Conservation (phyloP, 2,113 vertebrate species). For the Pseudopipra pipra region DNA sequence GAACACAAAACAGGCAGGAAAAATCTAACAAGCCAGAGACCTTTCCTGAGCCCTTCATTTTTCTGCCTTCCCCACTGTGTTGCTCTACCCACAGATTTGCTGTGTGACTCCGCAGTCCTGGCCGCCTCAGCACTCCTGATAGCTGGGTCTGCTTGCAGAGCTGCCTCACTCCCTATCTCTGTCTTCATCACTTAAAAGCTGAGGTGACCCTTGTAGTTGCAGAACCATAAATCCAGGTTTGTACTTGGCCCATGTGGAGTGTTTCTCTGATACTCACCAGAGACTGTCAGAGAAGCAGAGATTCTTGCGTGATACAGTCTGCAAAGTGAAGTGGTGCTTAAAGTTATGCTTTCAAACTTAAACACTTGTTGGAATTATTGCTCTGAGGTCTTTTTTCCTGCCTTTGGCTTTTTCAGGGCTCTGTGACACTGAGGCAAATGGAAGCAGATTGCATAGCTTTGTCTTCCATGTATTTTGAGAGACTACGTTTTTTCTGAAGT, state of each 20-base stretch:
- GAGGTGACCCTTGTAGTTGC: neutral
- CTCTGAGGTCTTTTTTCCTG: neutral
- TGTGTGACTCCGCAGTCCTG: neutral
- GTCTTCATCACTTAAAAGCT: neutral
- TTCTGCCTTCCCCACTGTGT: neutral
- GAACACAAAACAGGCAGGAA: neutral
- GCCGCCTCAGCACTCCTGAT: neutral
- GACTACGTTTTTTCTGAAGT: neutral
- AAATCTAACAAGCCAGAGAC: neutral
- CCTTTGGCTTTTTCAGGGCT: neutral
- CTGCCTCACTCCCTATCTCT: neutral
- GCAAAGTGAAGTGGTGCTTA: constrained; percentile 8
- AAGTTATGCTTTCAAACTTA: neutral
- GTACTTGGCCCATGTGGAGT: neutral
- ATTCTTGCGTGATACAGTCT: neutral
- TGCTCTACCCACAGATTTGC: neutral
- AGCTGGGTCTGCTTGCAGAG: neutral
- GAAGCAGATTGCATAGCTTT: neutral
- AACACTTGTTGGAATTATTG: neutral
- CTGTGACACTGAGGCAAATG: neutral
- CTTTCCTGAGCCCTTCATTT: neutral
- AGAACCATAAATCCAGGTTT: constrained; percentile 13
- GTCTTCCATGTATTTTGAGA: neutral
- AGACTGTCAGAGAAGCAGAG: neutral
- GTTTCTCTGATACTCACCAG: neutral